Evolutionary conservation across 1,140 invertebrate genomes (phyloP).

Genomic region (Cataglyphis hispanica): DNA sequence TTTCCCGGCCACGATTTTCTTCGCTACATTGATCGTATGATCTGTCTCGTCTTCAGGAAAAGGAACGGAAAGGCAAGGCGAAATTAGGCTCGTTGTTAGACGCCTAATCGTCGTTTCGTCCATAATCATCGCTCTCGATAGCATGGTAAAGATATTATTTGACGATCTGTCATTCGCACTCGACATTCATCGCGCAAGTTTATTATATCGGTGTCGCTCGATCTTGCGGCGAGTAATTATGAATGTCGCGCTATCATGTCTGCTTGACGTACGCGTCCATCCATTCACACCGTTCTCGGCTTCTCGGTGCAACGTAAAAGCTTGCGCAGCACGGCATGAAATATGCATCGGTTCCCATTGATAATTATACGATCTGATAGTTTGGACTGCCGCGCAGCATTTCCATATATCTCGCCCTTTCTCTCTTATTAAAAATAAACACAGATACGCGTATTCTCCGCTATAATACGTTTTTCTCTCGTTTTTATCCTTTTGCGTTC

Average conservation of each 20-base stretch:
- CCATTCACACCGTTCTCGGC: slow-evolving; percentile 67
- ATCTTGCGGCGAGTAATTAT: slow-evolving; percentile 71
- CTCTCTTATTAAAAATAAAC: slow-evolving; percentile 53
- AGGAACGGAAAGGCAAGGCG: neutral
- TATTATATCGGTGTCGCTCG: slow-evolving; percentile 63
- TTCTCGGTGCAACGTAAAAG: slow-evolving; percentile 63
- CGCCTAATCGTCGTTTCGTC: slow-evolving; percentile 58
- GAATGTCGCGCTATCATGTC: slow-evolving; percentile 66
- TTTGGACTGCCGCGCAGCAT: neutral
- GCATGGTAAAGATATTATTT: slow-evolving; percentile 67
- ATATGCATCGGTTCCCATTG: slow-evolving; percentile 73
- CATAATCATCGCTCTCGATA: slow-evolving; percentile 66
- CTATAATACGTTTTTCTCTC: slow-evolving; percentile 2
- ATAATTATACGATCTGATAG: slow-evolving; percentile 74
- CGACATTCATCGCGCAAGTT: slow-evolving; percentile 74
- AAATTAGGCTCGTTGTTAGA: slow-evolving; percentile 1
- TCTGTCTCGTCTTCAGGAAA: neutral
- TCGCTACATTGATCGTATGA: neutral
- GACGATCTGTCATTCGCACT: slow-evolving; percentile 70
- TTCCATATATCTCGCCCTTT: neutral
- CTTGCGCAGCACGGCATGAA: slow-evolving; percentile 67
- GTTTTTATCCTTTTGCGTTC: slow-evolving; percentile 5
- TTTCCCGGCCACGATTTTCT: slow-evolving; percentile 28
- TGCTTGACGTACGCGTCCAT: slow-evolving; percentile 59
- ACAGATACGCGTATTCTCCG: neutral